Evolutionary conservation across 2,888 invertebrate genomes (phyloP).

Genomic region (Cecidostiba fungosa): DNA sequence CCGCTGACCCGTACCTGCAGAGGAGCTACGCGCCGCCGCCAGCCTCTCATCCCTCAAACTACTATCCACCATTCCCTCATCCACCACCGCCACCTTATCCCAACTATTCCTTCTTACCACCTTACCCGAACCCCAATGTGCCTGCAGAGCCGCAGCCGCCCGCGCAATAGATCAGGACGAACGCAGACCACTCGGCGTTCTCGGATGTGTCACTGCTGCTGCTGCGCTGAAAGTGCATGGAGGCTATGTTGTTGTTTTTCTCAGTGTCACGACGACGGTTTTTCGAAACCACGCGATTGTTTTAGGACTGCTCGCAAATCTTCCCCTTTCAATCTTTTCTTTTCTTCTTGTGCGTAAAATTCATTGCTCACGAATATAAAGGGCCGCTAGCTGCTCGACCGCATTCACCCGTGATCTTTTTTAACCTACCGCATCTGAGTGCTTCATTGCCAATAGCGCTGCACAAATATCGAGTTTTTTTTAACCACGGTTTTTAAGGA

Average conservation of each 20-base stretch:
- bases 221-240: background rate
- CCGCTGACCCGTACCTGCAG: conserved; percentile 78
- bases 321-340: conserved; percentile 2
- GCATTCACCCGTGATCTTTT: conserved; percentile 6
- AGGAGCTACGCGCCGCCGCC: conserved; percentile 74
- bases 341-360: background rate
- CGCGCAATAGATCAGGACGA: conserved; percentile 72
- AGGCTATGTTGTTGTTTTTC: background rate
- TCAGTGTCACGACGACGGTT: background rate
- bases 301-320: background rate
- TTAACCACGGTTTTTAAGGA: background rate
- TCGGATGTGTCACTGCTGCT: conserved; percentile 15
- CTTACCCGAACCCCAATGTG: conserved; percentile 81
- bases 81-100: conserved; percentile 82
- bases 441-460: background rate
- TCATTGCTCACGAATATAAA: background rate
- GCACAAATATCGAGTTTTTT: conserved; percentile 27
- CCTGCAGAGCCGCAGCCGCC: conserved; percentile 79
- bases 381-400: background rate
- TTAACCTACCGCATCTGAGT: conserved; percentile 8
- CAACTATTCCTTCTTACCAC: conserved; percentile 81
- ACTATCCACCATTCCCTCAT: conserved; percentile 79
- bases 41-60: conserved; percentile 75
- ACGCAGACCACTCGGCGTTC: conserved; percentile 9
- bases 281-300: background rate